Evolutionary conservation across 2,888 invertebrate genomes (phyloP).

Genomic region (Epiblema foenella): DNA sequence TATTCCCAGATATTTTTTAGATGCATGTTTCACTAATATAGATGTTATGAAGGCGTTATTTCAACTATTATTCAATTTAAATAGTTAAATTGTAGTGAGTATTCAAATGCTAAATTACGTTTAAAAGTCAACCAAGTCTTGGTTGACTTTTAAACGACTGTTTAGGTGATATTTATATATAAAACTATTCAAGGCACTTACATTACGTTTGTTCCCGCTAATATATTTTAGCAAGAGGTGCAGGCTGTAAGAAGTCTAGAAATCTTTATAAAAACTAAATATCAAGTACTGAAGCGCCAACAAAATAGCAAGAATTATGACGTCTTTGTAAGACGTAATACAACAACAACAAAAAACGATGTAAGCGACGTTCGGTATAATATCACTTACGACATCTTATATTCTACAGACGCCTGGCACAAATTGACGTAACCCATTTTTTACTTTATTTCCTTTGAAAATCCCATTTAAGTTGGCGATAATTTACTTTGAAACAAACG

Average conservation of each 20-base stretch:
- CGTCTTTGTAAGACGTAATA: slow-evolving; percentile 1
- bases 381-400: slow-evolving; percentile 12
- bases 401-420: not conserved
- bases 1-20: not conserved
- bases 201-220: not conserved
- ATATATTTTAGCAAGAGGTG: not conserved
- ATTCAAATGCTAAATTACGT: not conserved
- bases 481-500: slow-evolving; percentile 40
- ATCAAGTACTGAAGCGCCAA: slow-evolving; percentile 5
- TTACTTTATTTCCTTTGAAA: slow-evolving; percentile 33
- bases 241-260: not conserved
- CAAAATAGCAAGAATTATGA: slow-evolving; percentile 11
- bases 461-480: slow-evolving; percentile 24
- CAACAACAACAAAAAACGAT: not conserved
- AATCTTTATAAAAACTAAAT: not conserved
- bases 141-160: not conserved
- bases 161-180: not conserved
- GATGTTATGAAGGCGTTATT: not conserved
- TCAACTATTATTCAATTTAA: not conserved
- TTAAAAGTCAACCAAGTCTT: too few relatives aligned
- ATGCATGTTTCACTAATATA: not conserved
- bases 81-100: not conserved
- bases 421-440: slow-evolving; percentile 33
- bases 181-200: not conserved
- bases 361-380: not conserved